A percentile compares a stretch with the other conserved stretches of the same genome.
Conservation (phyloP, 2,797 vertebrate species). For the Agapornis canus region DNA sequence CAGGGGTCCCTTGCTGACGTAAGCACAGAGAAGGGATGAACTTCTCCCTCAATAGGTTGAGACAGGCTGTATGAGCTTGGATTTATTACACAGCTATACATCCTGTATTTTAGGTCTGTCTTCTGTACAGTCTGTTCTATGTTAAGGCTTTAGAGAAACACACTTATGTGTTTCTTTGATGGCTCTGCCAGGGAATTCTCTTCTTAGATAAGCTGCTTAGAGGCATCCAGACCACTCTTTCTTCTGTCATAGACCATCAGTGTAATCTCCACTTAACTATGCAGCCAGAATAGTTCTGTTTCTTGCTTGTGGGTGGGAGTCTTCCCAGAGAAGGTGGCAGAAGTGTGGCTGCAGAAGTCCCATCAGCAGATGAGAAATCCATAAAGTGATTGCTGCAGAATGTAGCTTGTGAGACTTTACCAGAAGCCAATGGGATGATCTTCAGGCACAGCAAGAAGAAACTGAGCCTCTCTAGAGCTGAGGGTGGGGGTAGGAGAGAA, state of each 20-base stretch:
- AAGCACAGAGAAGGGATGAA: neutral
- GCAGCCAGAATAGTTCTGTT: neutral
- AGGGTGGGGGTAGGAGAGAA: neutral
- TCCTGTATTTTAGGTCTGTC: neutral
- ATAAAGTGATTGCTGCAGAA: neutral
- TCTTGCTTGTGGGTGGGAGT: neutral
- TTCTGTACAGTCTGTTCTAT: neutral
- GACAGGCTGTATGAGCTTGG: neutral
- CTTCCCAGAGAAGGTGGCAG: neutral
- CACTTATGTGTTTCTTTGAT: neutral
- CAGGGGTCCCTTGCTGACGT: neutral
- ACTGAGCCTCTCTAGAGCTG: neutral
- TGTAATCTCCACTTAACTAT: neutral
- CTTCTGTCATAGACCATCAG: neutral
- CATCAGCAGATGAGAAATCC: neutral
- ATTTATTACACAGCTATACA: neutral
- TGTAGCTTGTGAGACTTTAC: accelerated
- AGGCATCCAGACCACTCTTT: neutral
- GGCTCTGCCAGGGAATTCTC: neutral
- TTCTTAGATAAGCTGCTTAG: neutral
- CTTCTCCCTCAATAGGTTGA: neutral
- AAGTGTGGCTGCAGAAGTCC: neutral
- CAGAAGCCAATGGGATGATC: neutral
- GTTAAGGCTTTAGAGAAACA: neutral
- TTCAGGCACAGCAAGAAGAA: neutral